Evolutionary conservation across 2,113 vertebrate species (phyloP).

Genomic region (Ginglymostoma cirratum): DNA sequence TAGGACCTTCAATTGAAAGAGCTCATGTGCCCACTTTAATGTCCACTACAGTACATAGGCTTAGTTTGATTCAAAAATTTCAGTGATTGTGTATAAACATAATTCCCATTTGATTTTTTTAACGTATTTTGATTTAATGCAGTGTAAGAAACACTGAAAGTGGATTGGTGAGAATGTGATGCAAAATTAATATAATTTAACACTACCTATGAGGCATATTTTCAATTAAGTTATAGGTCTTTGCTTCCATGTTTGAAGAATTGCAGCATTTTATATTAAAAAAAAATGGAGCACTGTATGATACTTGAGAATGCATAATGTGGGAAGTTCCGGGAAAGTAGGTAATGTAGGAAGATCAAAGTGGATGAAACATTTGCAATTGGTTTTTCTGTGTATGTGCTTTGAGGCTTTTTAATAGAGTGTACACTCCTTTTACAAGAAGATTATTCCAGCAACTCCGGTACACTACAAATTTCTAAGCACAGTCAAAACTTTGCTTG

Average conservation of each 20-base stretch:
- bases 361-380: background rate
- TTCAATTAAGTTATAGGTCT: background rate
- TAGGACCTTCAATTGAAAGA: background rate
- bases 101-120: background rate
- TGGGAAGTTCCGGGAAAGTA: background rate
- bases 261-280: background rate
- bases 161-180: background rate
- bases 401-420: background rate
- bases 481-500: background rate
- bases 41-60: background rate
- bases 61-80: background rate
- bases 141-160: background rate
- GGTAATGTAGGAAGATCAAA: background rate
- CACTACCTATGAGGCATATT: background rate
- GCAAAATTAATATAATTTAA: background rate
- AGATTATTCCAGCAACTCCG: background rate
- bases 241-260: background rate
- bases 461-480: background rate
- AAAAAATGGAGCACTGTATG: background rate
- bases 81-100: background rate
- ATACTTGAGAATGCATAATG: background rate
- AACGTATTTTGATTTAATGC: background rate
- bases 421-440: background rate
- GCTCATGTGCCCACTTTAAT: slow-evolving; percentile 15
- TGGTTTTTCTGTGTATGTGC: background rate